A percentile compares a stretch with the other conserved stretches of the same genome.
These are phyloP conservation scores for Steinernema scapterisci DNA, from an alignment of 2,888 invertebrate genomes.

Conservation along the genomic window DNA sequence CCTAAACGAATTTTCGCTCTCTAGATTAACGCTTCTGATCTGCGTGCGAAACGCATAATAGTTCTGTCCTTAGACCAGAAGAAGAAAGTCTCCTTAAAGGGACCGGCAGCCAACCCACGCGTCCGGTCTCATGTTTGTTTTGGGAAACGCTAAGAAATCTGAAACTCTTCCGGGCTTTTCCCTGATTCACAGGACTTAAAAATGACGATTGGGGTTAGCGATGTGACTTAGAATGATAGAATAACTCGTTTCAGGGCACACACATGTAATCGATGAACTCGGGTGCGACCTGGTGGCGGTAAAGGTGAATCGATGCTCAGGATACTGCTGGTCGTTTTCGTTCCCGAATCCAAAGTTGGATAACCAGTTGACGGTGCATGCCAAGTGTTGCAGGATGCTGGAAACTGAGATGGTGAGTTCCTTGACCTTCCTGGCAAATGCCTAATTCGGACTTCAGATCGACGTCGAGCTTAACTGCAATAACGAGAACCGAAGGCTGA, in stretches of 20 bases:
- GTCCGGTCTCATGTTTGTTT: too few species aligned
- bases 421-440: too few species aligned
- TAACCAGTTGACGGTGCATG: conserved; percentile 44
- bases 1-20: neutral
- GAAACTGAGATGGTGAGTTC: conserved; percentile 54
- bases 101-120: too few species aligned
- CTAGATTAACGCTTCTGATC: neutral
- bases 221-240: too few species aligned
- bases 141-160: too few species aligned
- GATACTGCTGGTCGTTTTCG: conserved; percentile 56
- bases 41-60: conserved; percentile 22
- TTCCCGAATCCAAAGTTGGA: conserved; percentile 48
- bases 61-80: neutral
- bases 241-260: conserved; percentile 46
- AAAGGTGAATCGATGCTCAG: conserved; percentile 56
- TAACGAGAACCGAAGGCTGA: conserved; percentile 45
- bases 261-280: conserved; percentile 57
- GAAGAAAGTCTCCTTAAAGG: too few species aligned
- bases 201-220: too few species aligned
- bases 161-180: neutral
- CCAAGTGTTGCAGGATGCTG: conserved; percentile 58
- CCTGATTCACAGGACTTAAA: neutral
- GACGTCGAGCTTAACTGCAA: conserved; percentile 50
- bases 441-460: too few species aligned
- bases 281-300: conserved; percentile 60